These are phyloP conservation scores for Trichogramma evanescens DNA, from an alignment of 2,888 invertebrate species.

Conservation along the genomic window DNA sequence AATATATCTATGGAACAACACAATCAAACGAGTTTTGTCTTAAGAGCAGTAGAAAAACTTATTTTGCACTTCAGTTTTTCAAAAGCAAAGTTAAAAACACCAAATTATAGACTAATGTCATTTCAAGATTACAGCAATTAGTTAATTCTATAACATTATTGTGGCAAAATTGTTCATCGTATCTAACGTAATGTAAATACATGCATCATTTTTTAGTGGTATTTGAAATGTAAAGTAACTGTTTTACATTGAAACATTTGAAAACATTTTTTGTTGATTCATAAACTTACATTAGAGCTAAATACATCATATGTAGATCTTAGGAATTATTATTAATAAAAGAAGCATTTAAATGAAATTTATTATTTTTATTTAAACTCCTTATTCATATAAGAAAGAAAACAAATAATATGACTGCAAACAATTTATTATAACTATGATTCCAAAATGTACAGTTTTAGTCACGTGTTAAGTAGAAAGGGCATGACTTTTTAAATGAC, in stretches of 20 bases:
- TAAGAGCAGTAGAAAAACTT: too few relatives aligned
- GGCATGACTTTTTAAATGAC: too few relatives aligned
- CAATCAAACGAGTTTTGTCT: too few relatives aligned
- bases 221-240: conserved; percentile 19
- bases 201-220: conserved; percentile 11
- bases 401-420: conserved; percentile 18
- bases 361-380: conserved; percentile 8
- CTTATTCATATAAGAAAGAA: conserved; percentile 15
- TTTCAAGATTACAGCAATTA: too few relatives aligned
- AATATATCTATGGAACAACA: too few relatives aligned
- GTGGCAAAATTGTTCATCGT: not conserved
- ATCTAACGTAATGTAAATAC: conserved; percentile 16
- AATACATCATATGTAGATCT: conserved; percentile 14
- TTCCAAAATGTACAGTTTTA: conserved; percentile 22
- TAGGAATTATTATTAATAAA: conserved; percentile 18
- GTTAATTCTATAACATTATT: too few relatives aligned
- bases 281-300: conserved; percentile 10
- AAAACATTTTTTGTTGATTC: conserved; percentile 12
- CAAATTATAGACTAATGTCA: too few relatives aligned
- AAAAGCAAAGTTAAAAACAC: too few relatives aligned
- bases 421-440: conserved; percentile 18
- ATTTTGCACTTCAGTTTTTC: too few relatives aligned
- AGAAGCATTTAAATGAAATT: conserved; percentile 11
- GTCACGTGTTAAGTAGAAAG: conserved; percentile 4
- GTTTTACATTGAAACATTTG: conserved; percentile 6